phyloP scores from a whole-genome alignment of 2,113 vertebrate species.

The Amia ocellicauda region DNA sequence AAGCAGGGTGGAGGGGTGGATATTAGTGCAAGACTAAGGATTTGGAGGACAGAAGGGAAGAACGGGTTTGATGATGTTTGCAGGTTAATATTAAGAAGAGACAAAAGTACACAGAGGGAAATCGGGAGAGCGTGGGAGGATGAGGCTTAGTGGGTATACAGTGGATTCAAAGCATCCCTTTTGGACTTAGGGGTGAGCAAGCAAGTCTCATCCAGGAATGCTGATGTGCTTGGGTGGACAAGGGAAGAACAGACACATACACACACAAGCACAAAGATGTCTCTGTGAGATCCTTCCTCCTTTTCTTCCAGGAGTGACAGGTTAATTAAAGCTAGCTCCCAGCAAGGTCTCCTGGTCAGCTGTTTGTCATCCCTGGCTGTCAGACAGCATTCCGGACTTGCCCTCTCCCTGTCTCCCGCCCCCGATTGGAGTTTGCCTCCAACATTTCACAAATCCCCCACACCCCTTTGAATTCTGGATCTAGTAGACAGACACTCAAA shows the following conservation, averaged over 20 bases:
- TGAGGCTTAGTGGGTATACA: neutral
- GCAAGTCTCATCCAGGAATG: no score
- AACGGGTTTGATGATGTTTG: neutral
- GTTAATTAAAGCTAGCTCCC: constrained; percentile 13
- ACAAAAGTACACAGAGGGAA: neutral
- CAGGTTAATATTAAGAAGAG: constrained; percentile 9
- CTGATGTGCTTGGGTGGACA: no score
- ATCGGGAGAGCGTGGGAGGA: neutral
- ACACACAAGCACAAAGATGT: neutral
- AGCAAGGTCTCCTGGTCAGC: constrained; percentile 3
- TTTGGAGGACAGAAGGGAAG: neutral
- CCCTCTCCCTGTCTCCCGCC: neutral
- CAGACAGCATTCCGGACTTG: neutral
- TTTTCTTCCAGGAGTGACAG: constrained; percentile 4
- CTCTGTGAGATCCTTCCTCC: neutral
- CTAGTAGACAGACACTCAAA: neutral
- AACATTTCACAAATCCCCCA: neutral
- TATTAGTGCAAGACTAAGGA: neutral
- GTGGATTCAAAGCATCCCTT: neutral
- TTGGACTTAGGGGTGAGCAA: neutral
- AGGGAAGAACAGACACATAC: neutral
- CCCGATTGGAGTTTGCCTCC: neutral
- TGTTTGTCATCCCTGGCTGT: neutral
- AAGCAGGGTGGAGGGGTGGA: neutral
- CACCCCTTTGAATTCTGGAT: neutral